Percentiles rank a stretch among this genome's conserved stretches.
Conservation (phyloP, 2,888 invertebrate species). For the Drosophila sordidula region DNA sequence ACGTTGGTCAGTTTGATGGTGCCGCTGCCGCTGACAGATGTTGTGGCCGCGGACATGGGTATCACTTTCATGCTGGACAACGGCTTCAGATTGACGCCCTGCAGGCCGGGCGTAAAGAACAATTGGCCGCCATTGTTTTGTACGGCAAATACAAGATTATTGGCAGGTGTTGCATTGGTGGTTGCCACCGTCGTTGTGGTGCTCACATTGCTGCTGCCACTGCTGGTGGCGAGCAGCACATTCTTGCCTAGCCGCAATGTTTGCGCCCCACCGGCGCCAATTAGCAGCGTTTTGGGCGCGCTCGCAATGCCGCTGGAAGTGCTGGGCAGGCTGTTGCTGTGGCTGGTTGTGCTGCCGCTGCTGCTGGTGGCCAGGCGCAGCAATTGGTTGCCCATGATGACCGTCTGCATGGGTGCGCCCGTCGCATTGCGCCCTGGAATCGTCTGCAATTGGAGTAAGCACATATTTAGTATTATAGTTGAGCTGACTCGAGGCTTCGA, state of each 20-base stretch:
- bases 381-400: slow-evolving; percentile 85
- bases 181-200: slow-evolving; percentile 66
- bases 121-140: slow-evolving; percentile 87
- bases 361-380: slow-evolving; percentile 74
- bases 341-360: slow-evolving; percentile 41
- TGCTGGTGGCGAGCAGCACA: slow-evolving; percentile 56
- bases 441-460: slow-evolving; percentile 29
- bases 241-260: slow-evolving; percentile 81
- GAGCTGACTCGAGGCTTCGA: neutral
- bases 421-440: slow-evolving; percentile 53
- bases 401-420: slow-evolving; percentile 81
- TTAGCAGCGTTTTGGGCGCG: slow-evolving; percentile 79
- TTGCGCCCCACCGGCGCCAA: slow-evolving; percentile 79
- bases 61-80: slow-evolving; percentile 88
- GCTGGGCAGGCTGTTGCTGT: slow-evolving; percentile 48
- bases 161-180: slow-evolving; percentile 68
- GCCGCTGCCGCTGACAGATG: slow-evolving; percentile 24
- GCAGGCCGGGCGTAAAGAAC: slow-evolving; percentile 87
- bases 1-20: slow-evolving; percentile 43
- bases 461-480: neutral
- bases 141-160: slow-evolving; percentile 86
- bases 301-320: slow-evolving; percentile 49
- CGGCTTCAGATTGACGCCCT: slow-evolving; percentile 88
- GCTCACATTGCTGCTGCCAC: slow-evolving; percentile 20
- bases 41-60: slow-evolving; percentile 53